Percentiles rank a stretch among this genome's conserved stretches.
Evolutionary conservation across 2,888 invertebrate species (phyloP).

Genomic region (Caenorhabditis sp.): DNA sequence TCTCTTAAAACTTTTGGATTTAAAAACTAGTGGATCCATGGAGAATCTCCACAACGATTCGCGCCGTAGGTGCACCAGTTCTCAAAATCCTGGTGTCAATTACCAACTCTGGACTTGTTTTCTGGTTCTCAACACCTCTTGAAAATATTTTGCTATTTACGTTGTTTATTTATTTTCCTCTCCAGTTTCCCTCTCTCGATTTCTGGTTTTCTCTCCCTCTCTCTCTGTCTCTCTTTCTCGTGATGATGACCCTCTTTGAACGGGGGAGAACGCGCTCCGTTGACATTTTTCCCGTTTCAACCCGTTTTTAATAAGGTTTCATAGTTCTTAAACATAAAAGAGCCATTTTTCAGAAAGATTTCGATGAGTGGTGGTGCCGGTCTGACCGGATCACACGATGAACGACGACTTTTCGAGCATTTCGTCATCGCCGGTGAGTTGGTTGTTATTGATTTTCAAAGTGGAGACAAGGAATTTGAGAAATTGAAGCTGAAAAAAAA

Average conservation of each 20-base stretch:
- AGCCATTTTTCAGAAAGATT: neutral
- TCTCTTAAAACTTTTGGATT: neutral
- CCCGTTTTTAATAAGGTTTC: neutral
- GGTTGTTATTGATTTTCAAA: constrained; percentile 14
- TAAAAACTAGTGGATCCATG: neutral
- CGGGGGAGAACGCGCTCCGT: constrained; percentile 46
- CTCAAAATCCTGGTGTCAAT: neutral
- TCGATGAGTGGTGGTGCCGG: constrained; percentile 45
- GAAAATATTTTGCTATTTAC: neutral
- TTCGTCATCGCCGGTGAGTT: constrained; percentile 97
- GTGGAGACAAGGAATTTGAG: constrained; percentile 47
- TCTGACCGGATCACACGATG: constrained; percentile 61
- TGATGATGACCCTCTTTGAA: constrained; percentile 9
- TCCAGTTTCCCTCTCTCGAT: too few relatives aligned
- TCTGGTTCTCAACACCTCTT: neutral
- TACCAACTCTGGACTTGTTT: neutral
- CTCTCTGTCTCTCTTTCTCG: neutral
- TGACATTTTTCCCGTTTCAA: neutral
- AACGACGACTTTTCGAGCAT: constrained; percentile 88
- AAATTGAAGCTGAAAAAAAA: too few relatives aligned
- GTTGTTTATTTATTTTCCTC: constrained; percentile 2
- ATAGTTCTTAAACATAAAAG: neutral
- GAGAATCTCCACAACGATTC: too few relatives aligned
- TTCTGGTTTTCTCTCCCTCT: neutral
- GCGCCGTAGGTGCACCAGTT: too few relatives aligned